Conservation (phyloP, 2,113 vertebrate genomes). For the Calyptomena viridis region DNA sequence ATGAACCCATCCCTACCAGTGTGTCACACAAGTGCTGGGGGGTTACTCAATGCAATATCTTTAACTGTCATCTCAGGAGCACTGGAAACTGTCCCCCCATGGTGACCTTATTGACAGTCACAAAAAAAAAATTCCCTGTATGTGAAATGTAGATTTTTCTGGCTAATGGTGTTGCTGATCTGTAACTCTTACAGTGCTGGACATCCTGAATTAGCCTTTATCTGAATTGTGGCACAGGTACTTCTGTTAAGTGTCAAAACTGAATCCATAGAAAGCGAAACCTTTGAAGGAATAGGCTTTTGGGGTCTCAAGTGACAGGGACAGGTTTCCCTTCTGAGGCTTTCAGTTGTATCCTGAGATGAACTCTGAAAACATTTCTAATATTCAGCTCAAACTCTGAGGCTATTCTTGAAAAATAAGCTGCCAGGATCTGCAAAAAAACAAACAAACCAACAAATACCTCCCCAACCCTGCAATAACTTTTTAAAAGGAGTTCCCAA, state of each 20-base stretch:
- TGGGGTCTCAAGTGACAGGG: neutral
- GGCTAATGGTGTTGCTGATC: neutral
- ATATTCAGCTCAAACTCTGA: neutral
- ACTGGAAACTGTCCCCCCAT: neutral
- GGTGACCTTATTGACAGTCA: neutral
- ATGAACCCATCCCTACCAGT: neutral
- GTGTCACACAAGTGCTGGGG: neutral
- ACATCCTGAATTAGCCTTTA: neutral
- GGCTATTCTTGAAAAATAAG: neutral
- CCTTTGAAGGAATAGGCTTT: neutral
- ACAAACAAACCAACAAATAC: neutral
- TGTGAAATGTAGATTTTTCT: neutral
- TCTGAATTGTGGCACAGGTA: neutral
- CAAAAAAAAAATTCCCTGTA: neutral
- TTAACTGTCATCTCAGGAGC: neutral
- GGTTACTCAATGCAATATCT: neutral
- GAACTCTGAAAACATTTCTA: neutral
- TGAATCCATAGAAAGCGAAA: neutral
- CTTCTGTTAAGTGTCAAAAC: neutral
- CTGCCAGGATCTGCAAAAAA: neutral
- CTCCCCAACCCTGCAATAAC: neutral
- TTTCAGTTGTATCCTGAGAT: neutral
- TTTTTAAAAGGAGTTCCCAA: neutral
- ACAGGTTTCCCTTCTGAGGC: neutral
- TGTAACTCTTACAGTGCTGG: neutral